phyloP scores from a whole-genome alignment of 2,888 invertebrate genomes.

The Dynastes hyllus region DNA sequence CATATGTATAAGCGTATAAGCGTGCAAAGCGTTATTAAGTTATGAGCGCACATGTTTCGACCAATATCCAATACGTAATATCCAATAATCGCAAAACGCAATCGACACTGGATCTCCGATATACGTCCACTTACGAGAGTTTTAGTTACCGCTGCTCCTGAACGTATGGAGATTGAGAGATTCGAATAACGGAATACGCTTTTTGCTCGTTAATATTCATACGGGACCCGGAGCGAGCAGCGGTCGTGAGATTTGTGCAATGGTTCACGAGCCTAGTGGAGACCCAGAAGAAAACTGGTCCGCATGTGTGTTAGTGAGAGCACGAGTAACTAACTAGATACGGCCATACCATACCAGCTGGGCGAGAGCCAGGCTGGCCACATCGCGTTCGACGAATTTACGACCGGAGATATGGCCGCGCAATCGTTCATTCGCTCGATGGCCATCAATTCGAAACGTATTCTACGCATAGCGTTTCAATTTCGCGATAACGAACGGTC shows the following conservation, averaged over 20 bases:
- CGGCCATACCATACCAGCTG: background rate
- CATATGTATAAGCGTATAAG: no score
- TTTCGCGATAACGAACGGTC: slow-evolving; percentile 12
- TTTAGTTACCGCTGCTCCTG: background rate
- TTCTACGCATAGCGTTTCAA: background rate
- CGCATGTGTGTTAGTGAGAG: slow-evolving; percentile 23
- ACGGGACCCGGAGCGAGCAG: background rate
- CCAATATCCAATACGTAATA: slow-evolving; percentile 1
- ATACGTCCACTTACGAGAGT: background rate
- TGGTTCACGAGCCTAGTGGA: background rate
- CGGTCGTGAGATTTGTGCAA: slow-evolving; percentile 13
- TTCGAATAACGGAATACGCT: slow-evolving; percentile 23
- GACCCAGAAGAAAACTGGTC: slow-evolving; percentile 22
- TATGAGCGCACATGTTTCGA: no score
- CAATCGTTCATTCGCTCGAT: background rate
- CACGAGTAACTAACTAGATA: background rate
- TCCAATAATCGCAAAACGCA: slow-evolving; percentile 1
- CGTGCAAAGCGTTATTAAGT: no score
- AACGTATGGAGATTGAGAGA: slow-evolving; percentile 3
- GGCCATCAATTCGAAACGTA: slow-evolving; percentile 7
- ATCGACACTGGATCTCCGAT: background rate
- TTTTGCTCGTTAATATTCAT: slow-evolving; percentile 29
- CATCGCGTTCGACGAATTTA: slow-evolving; percentile 13
- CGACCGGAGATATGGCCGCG: background rate
- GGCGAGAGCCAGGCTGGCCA: background rate